Evolutionary conservation across 2,113 vertebrate species (phyloP), one percentile per base, ranked within the genome.

Genomic region (Rhinoderma darwinii): DNA sequence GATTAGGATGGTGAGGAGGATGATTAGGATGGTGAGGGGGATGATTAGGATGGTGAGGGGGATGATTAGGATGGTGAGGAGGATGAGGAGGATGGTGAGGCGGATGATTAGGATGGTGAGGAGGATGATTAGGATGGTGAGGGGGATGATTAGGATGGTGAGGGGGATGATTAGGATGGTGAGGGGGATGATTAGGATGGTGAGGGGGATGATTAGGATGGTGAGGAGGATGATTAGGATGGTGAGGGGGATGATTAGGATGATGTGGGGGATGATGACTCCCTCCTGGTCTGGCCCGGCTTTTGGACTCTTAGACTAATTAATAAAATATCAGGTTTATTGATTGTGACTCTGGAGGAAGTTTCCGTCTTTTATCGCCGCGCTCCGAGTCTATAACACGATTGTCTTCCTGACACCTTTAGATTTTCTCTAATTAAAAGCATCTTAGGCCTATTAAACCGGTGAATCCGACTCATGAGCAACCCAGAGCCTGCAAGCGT

Each of bases 391-490:
- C 83, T 76, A 59, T 77, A 43, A 61, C 56, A 43, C 4, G 35
- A 78, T 77, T 44, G 15, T 54, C 84, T 77, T 73, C 54, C 20
- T 66, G 84, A 56, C 83, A 77, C 39, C 47, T 76, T 77, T 50
- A 12, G 25, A 35, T 72, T 72, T 66, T 66, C 22, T 76, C 56
- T 75, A 74, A 84, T 84, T 84, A 76, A 84, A 84, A 73, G 66
- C 51, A 27, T 30, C 72, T 84, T 37, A 50, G 66, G 37, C 27
- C n/a, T 27, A 66, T 61, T 56, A 68, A 83, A 50, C 27, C 81
- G 27, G 66, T 59, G 44, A 81, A 81, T 81, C 54, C 17, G 22
- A n/a, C 11, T 17, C 54, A 61, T 37, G n/a, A n/a, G n/a, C n/a
- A n/a, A n/a, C n/a, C 1, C 17, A 54, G 51, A 18, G 3, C 20